Evolutionary conservation across 2,113 vertebrate species (phyloP).

Genomic region (Clarias magur): DNA sequence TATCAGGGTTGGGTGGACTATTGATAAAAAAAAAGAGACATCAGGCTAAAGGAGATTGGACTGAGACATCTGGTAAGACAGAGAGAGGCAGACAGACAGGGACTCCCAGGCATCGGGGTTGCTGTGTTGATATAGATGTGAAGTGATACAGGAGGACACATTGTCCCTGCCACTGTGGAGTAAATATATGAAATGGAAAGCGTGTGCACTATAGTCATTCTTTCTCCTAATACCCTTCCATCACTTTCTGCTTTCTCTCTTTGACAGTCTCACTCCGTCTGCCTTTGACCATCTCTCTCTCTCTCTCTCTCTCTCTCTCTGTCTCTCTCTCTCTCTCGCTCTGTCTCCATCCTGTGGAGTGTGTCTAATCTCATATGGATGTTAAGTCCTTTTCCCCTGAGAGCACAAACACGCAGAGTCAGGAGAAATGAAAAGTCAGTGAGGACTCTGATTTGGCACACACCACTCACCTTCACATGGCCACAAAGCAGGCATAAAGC

Average conservation of each 20-base stretch:
- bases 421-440: slow-evolving; percentile 37
- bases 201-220: slow-evolving; percentile 22
- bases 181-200: slow-evolving; percentile 23
- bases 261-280: slow-evolving; percentile 19
- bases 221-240: slow-evolving; percentile 12
- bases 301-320: slow-evolving; percentile 1
- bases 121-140: slow-evolving; percentile 14
- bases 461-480: slow-evolving; percentile 41
- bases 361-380: slow-evolving; percentile 28
- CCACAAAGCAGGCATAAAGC: slow-evolving; percentile 45
- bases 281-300: neutral
- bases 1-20: neutral
- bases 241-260: slow-evolving; percentile 23
- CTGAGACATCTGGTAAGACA: neutral
- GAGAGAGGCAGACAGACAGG: neutral
- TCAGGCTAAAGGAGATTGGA: neutral
- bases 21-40: neutral
- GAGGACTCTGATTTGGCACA: slow-evolving; percentile 46
- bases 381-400: slow-evolving; percentile 26
- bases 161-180: slow-evolving; percentile 21
- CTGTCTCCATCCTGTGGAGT: slow-evolving; percentile 15
- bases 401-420: slow-evolving; percentile 16
- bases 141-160: slow-evolving; percentile 28
- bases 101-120: neutral
- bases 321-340: neutral